Percentiles rank a stretch among this genome's conserved stretches.
These are phyloP conservation scores for Cisticola juncidis DNA, from an alignment of 2,113 vertebrate species.

Conservation along the genomic window DNA sequence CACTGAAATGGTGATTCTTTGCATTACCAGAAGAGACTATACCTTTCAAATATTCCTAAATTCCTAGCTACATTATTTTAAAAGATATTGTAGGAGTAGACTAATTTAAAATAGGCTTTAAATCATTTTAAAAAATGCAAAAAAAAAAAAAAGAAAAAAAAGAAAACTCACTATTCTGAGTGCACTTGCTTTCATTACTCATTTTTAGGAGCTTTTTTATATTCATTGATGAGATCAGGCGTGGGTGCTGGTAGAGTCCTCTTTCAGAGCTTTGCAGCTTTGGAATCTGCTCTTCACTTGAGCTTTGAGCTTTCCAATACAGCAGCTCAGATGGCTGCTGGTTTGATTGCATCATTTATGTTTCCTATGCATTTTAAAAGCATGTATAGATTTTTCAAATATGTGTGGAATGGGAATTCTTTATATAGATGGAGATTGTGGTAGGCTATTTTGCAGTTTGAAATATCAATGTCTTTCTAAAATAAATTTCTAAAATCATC, in stretches of 20 bases:
- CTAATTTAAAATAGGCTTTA: neutral
- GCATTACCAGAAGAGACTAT: neutral
- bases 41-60: neutral
- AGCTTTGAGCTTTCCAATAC: neutral
- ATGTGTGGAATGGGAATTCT: neutral
- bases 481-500: neutral
- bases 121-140: neutral
- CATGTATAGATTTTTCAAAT: neutral
- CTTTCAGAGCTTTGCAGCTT: slow-evolving; percentile 6
- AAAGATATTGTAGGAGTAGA: neutral
- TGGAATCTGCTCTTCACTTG: slow-evolving; percentile 5
- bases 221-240: slow-evolving; percentile 35
- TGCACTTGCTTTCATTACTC: slow-evolving; percentile 29
- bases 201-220: slow-evolving; percentile 27
- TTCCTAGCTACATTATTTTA: neutral
- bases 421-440: neutral
- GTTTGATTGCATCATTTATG: neutral
- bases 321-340: neutral
- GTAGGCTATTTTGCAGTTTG: neutral
- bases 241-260: slow-evolving; percentile 1
- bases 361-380: neutral
- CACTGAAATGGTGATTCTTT: neutral
- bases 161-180: neutral
- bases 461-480: neutral
- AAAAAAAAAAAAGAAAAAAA: too few species aligned